These are phyloP conservation scores for Limanda limanda DNA, from an alignment of 2,113 vertebrate genomes.

Conservation along the genomic window DNA sequence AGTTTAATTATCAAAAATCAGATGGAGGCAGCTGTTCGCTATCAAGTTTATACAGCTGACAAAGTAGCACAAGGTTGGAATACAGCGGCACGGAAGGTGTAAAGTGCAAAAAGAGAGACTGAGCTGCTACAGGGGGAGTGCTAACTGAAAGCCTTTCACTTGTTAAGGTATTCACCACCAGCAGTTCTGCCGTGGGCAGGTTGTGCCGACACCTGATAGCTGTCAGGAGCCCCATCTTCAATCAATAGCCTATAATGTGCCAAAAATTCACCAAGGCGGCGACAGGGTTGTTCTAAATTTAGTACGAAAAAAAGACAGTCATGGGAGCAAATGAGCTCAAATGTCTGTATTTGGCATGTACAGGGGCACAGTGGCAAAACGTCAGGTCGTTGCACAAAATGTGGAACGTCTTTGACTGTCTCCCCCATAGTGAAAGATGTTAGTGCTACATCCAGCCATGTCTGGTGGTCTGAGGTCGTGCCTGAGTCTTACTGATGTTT, in stretches of 20 bases:
- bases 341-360: constrained; percentile 21
- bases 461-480: constrained; percentile 61
- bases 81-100: constrained; percentile 3
- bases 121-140: constrained; percentile 25
- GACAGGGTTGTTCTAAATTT: constrained; percentile 39
- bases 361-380: constrained; percentile 17
- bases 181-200: not conserved
- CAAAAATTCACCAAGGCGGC: constrained; percentile 14
- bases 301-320: constrained; percentile 7
- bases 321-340: constrained; percentile 12
- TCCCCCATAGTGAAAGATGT: constrained; percentile 47
- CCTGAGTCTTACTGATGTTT: constrained; percentile 51
- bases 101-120: constrained; percentile 1
- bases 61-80: not conserved
- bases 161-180: constrained; percentile 25
- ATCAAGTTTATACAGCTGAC: not conserved
- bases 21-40: not conserved
- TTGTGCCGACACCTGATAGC: constrained; percentile 34
- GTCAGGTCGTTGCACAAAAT: constrained; percentile 27
- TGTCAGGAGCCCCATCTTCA: constrained; percentile 21
- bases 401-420: constrained; percentile 45
- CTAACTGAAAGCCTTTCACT: constrained; percentile 44
- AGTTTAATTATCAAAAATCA: not conserved
- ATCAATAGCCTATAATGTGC: not conserved
- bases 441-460: constrained; percentile 43